These are phyloP conservation scores for Bombus picipes DNA, from an alignment of 1,140 invertebrate genomes.

Conservation along the genomic window DNA sequence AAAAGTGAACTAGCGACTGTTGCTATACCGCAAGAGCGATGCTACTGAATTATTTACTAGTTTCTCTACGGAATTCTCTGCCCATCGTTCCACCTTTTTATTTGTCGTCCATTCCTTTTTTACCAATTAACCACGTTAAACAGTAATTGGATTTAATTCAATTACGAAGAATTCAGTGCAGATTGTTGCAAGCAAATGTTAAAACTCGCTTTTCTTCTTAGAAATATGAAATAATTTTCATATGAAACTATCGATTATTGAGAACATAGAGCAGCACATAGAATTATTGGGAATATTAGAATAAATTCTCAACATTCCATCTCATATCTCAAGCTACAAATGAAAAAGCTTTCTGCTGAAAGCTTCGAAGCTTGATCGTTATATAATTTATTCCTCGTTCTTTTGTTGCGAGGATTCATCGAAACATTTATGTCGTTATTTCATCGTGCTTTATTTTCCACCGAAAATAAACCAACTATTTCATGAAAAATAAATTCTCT, in stretches of 20 bases:
- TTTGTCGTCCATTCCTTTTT: not conserved
- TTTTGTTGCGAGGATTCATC: not conserved
- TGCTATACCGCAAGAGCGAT: not conserved
- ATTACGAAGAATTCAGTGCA: not conserved
- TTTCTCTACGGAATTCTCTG: too few species aligned
- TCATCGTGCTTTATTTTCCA: too few species aligned
- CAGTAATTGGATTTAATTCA: not conserved
- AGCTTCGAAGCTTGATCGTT: not conserved
- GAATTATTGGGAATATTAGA: not conserved
- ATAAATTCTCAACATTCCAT: not conserved
- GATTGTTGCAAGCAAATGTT: not conserved
- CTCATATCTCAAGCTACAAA: not conserved
- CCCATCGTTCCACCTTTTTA: not conserved
- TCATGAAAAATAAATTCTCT: not conserved
- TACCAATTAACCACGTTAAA: not conserved
- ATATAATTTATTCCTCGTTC: not conserved
- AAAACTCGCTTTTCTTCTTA: not conserved
- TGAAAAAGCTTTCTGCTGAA: too few species aligned
- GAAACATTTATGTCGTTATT: not conserved
- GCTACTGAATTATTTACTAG: not conserved
- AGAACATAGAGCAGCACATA: too few species aligned
- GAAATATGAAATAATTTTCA: not conserved
- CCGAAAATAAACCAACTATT: not conserved
- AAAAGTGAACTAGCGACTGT: not conserved
- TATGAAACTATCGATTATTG: too few species aligned